Evolutionary conservation across 2,797 vertebrate species (phyloP).

Genomic region (Chromobotia macracanthus): DNA sequence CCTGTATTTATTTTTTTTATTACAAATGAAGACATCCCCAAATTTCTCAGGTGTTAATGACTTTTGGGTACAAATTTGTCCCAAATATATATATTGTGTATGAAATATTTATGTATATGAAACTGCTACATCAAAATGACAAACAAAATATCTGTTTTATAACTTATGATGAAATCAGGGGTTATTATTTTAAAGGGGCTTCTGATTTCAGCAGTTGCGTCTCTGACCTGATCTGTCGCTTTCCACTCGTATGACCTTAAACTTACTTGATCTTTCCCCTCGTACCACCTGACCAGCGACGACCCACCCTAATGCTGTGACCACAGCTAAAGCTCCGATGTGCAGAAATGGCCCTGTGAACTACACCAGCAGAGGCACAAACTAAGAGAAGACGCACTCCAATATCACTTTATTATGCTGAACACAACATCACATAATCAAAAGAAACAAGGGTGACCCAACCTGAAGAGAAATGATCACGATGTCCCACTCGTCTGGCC

Average conservation of each 20-base stretch:
- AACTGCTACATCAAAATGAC: not conserved
- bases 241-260: conserved; percentile 3
- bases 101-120: conserved; percentile 5
- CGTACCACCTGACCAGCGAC: conserved; percentile 87
- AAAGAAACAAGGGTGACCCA: conserved; percentile 38
- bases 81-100: too few species aligned
- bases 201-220: not conserved
- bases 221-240: not conserved
- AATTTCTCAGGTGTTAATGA: too few species aligned
- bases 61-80: too few species aligned
- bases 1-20: too few species aligned
- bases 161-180: not conserved
- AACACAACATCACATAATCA: not conserved
- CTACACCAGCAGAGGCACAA: conserved; percentile 68
- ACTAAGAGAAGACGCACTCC: not conserved
- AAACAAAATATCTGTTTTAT: not conserved
- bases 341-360: conserved; percentile 94
- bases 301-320: conserved; percentile 89
- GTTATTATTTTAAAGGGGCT: not conserved
- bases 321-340: conserved; percentile 82
- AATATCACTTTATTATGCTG: not conserved
- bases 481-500: conserved; percentile 91
- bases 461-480: conserved; percentile 91
- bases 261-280: conserved; percentile 87
- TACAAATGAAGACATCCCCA: too few species aligned